Base-by-base conservation (phyloP, 2,113 vertebrate species). In the Mugil cephalus region DNA sequence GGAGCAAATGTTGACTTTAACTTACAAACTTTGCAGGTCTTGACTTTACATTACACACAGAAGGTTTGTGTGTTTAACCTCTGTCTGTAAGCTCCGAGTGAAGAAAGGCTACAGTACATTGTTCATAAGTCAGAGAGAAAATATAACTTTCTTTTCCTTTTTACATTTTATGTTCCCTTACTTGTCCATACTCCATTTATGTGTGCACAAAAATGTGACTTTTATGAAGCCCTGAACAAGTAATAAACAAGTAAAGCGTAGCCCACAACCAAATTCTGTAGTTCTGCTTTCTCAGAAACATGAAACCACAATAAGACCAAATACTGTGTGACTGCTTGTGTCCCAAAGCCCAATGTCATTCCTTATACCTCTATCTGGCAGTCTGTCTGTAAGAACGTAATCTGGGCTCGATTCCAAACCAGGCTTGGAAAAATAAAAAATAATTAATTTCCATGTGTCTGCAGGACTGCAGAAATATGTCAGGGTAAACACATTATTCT, bases 11-110 rank as follows among this genome's bases (percentile, higher is more conserved):
- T 77, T 62, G 18, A 54, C 59, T 64, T 74, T 71, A 40, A 55
- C 24, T 71, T 74, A 24, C n/a, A 36, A 69, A 73, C 35, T 67
- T 69, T 51, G 39, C 10, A 52, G 52, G 67, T 69, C 34, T 75
- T 60, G 19, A 74, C 42, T 66, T 15, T 21, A 51, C 51, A 56
- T 60, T 46, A 50, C 19, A 62, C 58, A 53, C 17, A 56, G 15
- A 51, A 48, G 17, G 45, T 67, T 62, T 77, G 69, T 47, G 69
- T 66, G 45, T 79, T 65, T 54, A 70, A 74, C 68, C 59, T 77
- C 50, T 30, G 35, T 54, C 39, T 79, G 59, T 9, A 56, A 65
- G 66, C 47, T 74, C 46, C 34, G 38, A 50, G 50, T 54, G 35
- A 70, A 69, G 70, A 71, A 77, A 74, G 54, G 35, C 55, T 51